Conservation (phyloP, 2,797 vertebrate genomes). For the Macropus fuliginosus region DNA sequence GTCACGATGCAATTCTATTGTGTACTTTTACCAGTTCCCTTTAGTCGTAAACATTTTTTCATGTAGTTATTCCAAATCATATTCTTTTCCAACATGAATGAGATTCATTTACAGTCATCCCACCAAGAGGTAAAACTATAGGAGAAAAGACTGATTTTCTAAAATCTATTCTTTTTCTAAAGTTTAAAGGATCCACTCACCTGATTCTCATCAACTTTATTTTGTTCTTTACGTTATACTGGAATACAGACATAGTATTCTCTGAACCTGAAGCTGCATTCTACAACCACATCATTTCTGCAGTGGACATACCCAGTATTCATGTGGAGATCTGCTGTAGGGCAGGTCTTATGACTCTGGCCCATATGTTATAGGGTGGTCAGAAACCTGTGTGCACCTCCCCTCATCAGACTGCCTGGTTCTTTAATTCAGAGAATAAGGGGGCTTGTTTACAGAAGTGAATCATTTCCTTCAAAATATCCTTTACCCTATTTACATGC, state of each 20-base stretch:
- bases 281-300: slow-evolving; percentile 48
- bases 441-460: slow-evolving; percentile 77
- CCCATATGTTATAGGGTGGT: slow-evolving; percentile 75
- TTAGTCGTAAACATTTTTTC: slow-evolving; percentile 38
- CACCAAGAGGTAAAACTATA: slow-evolving; percentile 14
- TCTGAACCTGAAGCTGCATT: slow-evolving; percentile 45
- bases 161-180: not conserved
- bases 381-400: slow-evolving; percentile 73
- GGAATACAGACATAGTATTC: slow-evolving; percentile 16
- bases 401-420: slow-evolving; percentile 79
- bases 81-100: slow-evolving; percentile 57
- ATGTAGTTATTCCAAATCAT: slow-evolving; percentile 47
- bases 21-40: slow-evolving; percentile 15
- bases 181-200: slow-evolving; percentile 39
- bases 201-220: slow-evolving; percentile 31
- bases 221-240: slow-evolving; percentile 29
- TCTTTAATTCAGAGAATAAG: slow-evolving; percentile 69
- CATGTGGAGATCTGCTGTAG: slow-evolving; percentile 70
- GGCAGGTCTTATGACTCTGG: slow-evolving; percentile 59
- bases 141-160: slow-evolving; percentile 1
- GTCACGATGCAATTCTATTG: not conserved
- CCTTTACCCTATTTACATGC: slow-evolving; percentile 79
- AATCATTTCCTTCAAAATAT: slow-evolving; percentile 80
- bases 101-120: not conserved
- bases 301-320: slow-evolving; percentile 64